Base-by-base conservation (phyloP, 2,113 vertebrate species). In the Aldabrachelys gigantea region DNA sequence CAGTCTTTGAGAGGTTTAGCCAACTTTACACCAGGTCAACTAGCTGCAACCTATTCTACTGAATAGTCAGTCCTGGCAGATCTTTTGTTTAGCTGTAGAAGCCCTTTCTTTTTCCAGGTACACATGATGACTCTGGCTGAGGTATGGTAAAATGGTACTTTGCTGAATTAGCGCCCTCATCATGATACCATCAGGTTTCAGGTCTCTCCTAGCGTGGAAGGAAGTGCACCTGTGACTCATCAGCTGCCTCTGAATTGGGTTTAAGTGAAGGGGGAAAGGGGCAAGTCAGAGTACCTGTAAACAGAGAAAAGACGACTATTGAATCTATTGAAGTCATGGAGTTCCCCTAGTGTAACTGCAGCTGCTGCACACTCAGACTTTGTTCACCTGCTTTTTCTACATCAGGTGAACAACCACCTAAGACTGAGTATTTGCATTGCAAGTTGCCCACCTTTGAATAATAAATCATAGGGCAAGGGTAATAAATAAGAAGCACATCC, bases 341-440 rank as follows among this genome's bases (percentile, higher is more conserved):
- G 54, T 56, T 25, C 24, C 53, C 10, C 24, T 56, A 25, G 6
- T 56, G 54, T 56, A 56, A 56, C 22, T 56, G 54, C 54, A 25
- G 24, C 54, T 56, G 54, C 54, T 56, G 54, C 54, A 56, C 24
- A 53, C 54, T 56, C 38, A 35, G 19, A n/a, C 12, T 31, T 65
- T 91, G 41, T 82, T 89, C 88, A 31, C 79, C 25, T 72, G 72
- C 25, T n/a, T 94, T 93, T 91, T 54, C 78, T 47, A 52, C 13
- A 47, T 75, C 82, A 84, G 81, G 82, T 79, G 92, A 94, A 91
- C 85, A 91, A 92, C 94, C 85, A 92, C 35, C 90, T 78, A n/a
- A 16, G 62, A 91, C 90, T 75, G 87, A 96, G 88, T 87, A 87
- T 91, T 95, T 94, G 82, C 72, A 96, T 97, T 97, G 90, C 92